Conservation (phyloP, 1,140 invertebrate species). For the Notospermus geniculatus region DNA sequence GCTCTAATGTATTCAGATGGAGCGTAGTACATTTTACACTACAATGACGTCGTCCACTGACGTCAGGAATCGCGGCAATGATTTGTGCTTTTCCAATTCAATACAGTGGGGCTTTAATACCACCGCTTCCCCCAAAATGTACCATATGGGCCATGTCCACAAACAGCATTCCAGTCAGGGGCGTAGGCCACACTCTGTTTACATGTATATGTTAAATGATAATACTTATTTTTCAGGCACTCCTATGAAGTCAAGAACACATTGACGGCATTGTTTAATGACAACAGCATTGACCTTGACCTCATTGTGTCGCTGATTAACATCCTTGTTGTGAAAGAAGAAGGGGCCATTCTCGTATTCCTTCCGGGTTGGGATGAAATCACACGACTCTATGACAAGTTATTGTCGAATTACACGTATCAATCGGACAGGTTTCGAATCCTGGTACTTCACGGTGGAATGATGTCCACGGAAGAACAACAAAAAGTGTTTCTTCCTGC, state of each 20-base stretch:
- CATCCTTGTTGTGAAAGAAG: conserved; percentile 59
- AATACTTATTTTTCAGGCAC: conserved; percentile 57
- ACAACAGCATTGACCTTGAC: conserved; percentile 67
- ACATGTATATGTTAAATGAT: too few relatives aligned
- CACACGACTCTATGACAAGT: not conserved
- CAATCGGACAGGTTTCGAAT: conserved; percentile 18
- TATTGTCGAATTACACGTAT: not conserved
- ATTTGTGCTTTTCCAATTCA: too few relatives aligned
- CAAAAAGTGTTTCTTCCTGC: conserved; percentile 41
- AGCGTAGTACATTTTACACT: too few relatives aligned
- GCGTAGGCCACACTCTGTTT: too few relatives aligned
- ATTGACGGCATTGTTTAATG: conserved; percentile 63
- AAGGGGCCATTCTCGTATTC: too few relatives aligned
- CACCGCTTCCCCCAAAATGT: too few relatives aligned
- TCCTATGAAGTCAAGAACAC: conserved; percentile 60
- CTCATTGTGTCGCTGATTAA: conserved; percentile 68
- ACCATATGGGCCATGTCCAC: too few relatives aligned
- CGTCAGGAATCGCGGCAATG: too few relatives aligned
- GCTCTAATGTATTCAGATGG: too few relatives aligned
- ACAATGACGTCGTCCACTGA: too few relatives aligned
- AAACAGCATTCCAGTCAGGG: too few relatives aligned
- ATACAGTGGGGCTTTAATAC: too few relatives aligned
- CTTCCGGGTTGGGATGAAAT: conserved; percentile 1
- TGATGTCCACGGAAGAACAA: conserved; percentile 47
- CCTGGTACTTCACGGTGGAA: conserved; percentile 43